Percentiles rank a stretch among this genome's conserved stretches.
Evolutionary conservation across 2,113 vertebrate genomes (phyloP).

Genomic region (Myiopsitta monachus): DNA sequence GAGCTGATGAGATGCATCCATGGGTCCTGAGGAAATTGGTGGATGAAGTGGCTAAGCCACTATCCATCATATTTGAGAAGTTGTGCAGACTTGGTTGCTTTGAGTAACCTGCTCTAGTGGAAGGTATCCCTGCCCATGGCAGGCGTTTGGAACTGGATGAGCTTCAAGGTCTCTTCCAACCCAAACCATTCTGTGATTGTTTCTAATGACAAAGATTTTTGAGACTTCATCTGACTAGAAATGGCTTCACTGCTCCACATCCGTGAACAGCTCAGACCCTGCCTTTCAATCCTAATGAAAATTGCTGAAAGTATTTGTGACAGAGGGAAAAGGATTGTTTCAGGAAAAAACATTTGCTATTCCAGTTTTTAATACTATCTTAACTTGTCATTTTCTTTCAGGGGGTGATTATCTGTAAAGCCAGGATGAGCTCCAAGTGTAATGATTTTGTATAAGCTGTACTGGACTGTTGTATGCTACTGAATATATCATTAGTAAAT

Average conservation of each 20-base stretch:
- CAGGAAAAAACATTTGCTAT: not conserved
- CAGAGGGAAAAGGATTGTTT: not conserved
- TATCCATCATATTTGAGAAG: not conserved
- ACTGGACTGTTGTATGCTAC: not conserved
- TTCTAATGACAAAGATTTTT: not conserved
- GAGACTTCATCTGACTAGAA: not conserved
- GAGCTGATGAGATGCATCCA: not conserved
- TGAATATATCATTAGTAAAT: slow-evolving; percentile 6
- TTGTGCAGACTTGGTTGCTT: not conserved
- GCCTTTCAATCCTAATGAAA: not conserved
- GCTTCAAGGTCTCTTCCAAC: not conserved
- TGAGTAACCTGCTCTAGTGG: not conserved
- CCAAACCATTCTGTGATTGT: not conserved
- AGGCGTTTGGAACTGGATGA: not conserved
- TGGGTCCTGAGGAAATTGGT: not conserved
- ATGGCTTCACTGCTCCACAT: not conserved
- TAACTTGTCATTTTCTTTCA: not conserved
- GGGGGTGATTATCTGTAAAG: not conserved
- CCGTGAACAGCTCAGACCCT: not conserved
- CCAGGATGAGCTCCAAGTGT: not conserved
- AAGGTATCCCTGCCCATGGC: not conserved
- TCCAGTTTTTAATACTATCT: not conserved
- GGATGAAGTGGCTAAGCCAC: not conserved
- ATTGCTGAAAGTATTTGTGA: not conserved
- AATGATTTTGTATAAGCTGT: not conserved